Evolutionary conservation across 2,888 invertebrate genomes (phyloP), one percentile per base, ranked within the genome.

Genomic region (Sphaeridia pumilis): DNA sequence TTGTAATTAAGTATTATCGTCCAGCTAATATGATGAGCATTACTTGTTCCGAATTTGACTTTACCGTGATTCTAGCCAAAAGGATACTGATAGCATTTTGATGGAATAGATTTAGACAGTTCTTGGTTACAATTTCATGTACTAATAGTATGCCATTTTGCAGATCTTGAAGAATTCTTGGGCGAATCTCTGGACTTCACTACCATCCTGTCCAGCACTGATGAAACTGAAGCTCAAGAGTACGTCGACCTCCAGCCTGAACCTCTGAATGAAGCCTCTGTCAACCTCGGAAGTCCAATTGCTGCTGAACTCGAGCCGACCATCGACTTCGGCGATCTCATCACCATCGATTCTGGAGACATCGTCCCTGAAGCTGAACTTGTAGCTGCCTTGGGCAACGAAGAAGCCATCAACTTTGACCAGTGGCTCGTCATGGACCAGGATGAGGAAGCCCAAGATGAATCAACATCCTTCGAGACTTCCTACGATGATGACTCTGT

Each of bases 1-100:
- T 5, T 38, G 17, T 17, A 12, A 17, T 31, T 31, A 38, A 5
- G 7, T 38, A 20, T 38, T 12, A 38, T 14, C 17, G 7, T 7
- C 20, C 38, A 14, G 7, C 12, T 14, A 41, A 27, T 28, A 58
- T 59, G 59, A 59, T 59, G 57, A 49, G 25, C 42, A 38, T 20
- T 25, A 31, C 25, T 56, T 58, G 46, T 52, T 48, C 51, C 55
- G 53, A 59, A 59, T 54, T 38, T 49, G 58, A 57, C n/a, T 52
- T 38, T 42, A 41, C 26, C 41, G 49, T 52, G 52, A 56, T 49
- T 24, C 52, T 53, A 46, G 52, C 57, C 57, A 55, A 55, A 57
- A 57, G 55, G 58, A 53, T 55, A 43, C 58, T 58, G 55, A 58
- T 17, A 7, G 7, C 7, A 31, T 31, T 14, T 31, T 31, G 14